Evolutionary conservation across 2,113 vertebrate species (phyloP).

Genomic region (Syngnathoides biaculeatus): DNA sequence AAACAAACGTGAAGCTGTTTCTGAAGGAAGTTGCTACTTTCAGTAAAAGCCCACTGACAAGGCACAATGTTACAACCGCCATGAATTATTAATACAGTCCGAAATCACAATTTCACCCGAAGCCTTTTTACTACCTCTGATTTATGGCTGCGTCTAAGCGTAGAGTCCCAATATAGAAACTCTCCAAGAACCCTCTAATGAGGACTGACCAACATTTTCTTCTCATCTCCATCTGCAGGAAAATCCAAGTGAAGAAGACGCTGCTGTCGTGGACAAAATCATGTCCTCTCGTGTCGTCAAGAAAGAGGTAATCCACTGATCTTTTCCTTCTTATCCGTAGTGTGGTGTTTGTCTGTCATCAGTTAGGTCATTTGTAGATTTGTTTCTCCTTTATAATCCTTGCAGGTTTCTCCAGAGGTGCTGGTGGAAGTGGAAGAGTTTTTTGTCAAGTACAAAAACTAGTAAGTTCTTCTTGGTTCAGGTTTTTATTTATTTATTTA

Average conservation of each 20-base stretch:
- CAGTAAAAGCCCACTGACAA: neutral
- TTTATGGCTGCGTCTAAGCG: neutral
- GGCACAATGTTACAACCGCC: neutral
- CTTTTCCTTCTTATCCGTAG: neutral
- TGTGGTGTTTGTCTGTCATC: neutral
- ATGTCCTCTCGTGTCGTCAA: conserved; percentile 87
- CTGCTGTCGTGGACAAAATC: conserved; percentile 97
- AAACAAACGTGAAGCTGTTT: neutral
- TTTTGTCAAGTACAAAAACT: conserved; percentile 99
- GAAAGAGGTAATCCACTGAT: conserved; percentile 81
- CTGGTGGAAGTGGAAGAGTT: conserved; percentile 91
- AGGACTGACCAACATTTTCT: neutral
- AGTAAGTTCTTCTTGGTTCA: conserved; percentile 78
- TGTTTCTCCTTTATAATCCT: conserved; percentile 6
- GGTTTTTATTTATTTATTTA: neutral
- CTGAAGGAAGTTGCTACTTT: neutral
- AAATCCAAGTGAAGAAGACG: conserved; percentile 97
- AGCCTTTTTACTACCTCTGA: neutral
- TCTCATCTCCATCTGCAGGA: conserved; percentile 72
- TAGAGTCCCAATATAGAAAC: neutral
- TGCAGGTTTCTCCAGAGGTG: conserved; percentile 84
- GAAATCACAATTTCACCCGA: conserved; percentile 8
- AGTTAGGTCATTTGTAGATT: neutral
- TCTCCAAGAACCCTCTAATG: neutral
- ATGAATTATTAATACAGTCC: neutral